A percentile compares a stretch with the other conserved stretches of the same genome.
phyloP scores from a whole-genome alignment of 1,140 invertebrate genomes.

The Calosoma granatense region DNA sequence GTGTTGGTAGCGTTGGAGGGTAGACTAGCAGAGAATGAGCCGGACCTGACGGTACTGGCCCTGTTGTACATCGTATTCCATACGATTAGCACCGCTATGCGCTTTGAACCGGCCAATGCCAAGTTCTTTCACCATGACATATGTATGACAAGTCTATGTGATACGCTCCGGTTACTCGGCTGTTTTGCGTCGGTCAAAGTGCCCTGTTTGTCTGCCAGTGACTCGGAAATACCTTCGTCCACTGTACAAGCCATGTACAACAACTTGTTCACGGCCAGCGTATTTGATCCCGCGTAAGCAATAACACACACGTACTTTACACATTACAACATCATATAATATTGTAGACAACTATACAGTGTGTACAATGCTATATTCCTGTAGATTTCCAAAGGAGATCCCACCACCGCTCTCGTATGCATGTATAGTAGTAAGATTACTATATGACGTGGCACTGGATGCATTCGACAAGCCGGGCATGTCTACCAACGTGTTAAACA shows the following conservation, averaged over 20 bases:
- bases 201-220: conserved; percentile 32
- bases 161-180: conserved; percentile 81
- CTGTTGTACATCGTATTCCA: conserved; percentile 87
- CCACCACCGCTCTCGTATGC: conserved; percentile 61
- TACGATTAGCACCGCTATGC: conserved; percentile 92
- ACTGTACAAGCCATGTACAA: conserved; percentile 48
- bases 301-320: too few relatives aligned
- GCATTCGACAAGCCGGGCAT: conserved; percentile 76
- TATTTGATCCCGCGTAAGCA: conserved; percentile 48
- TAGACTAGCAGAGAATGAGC: conserved; percentile 45
- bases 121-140: conserved; percentile 97
- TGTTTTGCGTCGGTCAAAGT: conserved; percentile 63
- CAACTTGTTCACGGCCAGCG: conserved; percentile 61
- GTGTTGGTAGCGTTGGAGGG: conserved; percentile 89
- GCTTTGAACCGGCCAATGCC: conserved; percentile 97
- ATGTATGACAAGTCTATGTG: conserved; percentile 83
- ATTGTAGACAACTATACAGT: conserved; percentile 12
- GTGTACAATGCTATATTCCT: conserved; percentile 19
- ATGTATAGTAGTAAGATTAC: conserved; percentile 66
- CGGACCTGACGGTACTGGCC: conserved; percentile 42
- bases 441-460: conserved; percentile 89
- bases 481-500: conserved; percentile 48
- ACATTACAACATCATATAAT: conserved; percentile 15
- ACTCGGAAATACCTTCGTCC: conserved; percentile 37
- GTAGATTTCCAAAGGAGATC: conserved; percentile 49